A percentile compares a stretch with the other conserved stretches of the same genome.
Evolutionary conservation across 2,888 invertebrate species (phyloP).

Genomic region (Mellilla xanthometata): DNA sequence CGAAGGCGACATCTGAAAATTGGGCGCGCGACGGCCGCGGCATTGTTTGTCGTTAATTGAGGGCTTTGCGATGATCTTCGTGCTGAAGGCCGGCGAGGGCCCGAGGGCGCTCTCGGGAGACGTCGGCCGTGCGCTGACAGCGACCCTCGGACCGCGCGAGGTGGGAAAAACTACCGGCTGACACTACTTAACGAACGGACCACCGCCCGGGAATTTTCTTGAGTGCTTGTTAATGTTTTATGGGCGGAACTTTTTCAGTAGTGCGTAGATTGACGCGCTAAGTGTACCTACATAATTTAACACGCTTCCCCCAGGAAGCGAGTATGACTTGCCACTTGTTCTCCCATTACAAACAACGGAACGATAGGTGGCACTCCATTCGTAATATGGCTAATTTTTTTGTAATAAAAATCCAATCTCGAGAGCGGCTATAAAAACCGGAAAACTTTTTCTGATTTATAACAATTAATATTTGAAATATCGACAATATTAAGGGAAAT

Average conservation of each 20-base stretch:
- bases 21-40: conserved; percentile 59
- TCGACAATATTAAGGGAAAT: conserved; percentile 81
- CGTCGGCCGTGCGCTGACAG: conserved; percentile 78
- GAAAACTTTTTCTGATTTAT: conserved; percentile 78
- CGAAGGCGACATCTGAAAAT: conserved; percentile 76
- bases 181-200: conserved; percentile 79
- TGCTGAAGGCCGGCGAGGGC: conserved; percentile 51
- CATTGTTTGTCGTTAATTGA: conserved; percentile 79
- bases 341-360: conserved; percentile 47
- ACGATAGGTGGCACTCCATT: conserved; percentile 33
- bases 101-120: conserved; percentile 73
- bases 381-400: conserved; percentile 54
- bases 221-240: conserved; percentile 83
- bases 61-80: conserved; percentile 76
- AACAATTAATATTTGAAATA: conserved; percentile 82
- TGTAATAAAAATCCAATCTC: conserved; percentile 69
- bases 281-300: conserved; percentile 80
- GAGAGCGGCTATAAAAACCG: conserved; percentile 61
- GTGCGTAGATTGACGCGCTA: conserved; percentile 77
- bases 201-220: conserved; percentile 76
- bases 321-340: conserved; percentile 54
- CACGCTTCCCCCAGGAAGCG: conserved; percentile 60
- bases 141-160: conserved; percentile 70
- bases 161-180: conserved; percentile 81
- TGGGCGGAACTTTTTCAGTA: conserved; percentile 80